Conservation (phyloP, 2,113 vertebrate species). For the Sylvietta virens region DNA sequence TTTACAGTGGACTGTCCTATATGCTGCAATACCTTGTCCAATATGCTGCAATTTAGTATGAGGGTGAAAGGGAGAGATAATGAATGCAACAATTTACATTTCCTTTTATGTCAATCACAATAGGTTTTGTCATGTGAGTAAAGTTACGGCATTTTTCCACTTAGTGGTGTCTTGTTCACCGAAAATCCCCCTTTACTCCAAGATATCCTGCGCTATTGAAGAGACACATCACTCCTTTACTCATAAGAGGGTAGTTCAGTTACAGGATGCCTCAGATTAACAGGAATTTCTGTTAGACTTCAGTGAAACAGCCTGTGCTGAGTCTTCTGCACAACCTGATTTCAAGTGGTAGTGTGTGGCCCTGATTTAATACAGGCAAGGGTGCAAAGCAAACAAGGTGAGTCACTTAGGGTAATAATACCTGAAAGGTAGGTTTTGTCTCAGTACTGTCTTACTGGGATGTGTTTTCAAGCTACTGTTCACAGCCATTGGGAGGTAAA, state of each 20-base stretch:
- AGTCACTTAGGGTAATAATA: background rate
- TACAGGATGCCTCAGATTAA: background rate
- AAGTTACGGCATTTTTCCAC: background rate
- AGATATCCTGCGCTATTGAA: background rate
- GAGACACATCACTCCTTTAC: background rate
- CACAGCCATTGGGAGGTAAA: conserved; percentile 52
- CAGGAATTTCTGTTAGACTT: background rate
- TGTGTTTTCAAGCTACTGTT: conserved; percentile 2
- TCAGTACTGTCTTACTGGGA: background rate
- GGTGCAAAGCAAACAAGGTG: background rate
- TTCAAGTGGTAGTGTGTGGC: background rate
- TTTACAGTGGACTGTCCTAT: background rate
- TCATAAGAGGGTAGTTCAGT: background rate
- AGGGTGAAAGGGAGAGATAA: background rate
- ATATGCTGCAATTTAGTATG: background rate
- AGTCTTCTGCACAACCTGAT: background rate
- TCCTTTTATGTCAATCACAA: background rate
- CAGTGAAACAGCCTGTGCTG: background rate
- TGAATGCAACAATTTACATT: background rate
- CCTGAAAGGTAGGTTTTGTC: background rate
- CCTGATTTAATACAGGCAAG: background rate
- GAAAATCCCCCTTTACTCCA: background rate
- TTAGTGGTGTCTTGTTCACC: background rate
- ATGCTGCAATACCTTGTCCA: background rate
- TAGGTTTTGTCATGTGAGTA: background rate